A percentile compares a stretch with the other conserved stretches of the same genome.
phyloP scores from a whole-genome alignment of 1,140 invertebrate genomes.

The Scaptomyza hsui region DNA sequence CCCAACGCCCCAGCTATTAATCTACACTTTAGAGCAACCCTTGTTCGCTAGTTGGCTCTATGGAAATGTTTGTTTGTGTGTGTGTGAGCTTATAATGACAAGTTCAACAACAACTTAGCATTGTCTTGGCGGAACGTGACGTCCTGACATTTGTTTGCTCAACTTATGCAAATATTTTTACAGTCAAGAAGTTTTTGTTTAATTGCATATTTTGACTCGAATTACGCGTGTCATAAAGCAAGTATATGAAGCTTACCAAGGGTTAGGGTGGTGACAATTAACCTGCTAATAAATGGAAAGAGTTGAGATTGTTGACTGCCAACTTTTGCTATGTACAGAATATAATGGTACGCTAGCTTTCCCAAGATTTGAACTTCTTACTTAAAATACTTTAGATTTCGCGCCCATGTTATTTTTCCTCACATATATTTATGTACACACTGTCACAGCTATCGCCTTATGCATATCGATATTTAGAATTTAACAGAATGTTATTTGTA shows the following conservation, averaged over 20 bases:
- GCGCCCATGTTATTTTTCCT: not conserved
- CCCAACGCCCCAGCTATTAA: conserved; percentile 64
- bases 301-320: conserved; percentile 19
- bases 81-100: conserved; percentile 62
- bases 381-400: not conserved
- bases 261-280: conserved; percentile 43
- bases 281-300: conserved; percentile 25
- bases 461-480: too few species aligned
- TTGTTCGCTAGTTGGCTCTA: conserved; percentile 34
- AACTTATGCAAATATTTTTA: conserved; percentile 82
- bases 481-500: too few species aligned
- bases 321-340: not conserved
- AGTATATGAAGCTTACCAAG: conserved; percentile 62
- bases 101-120: conserved; percentile 79
- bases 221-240: conserved; percentile 84
- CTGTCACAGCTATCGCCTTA: not conserved
- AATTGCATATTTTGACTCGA: conserved; percentile 83
- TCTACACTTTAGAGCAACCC: conserved; percentile 69
- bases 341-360: too few species aligned
- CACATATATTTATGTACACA: not conserved
- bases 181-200: conserved; percentile 83
- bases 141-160: conserved; percentile 78
- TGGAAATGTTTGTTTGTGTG: conserved; percentile 39
- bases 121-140: conserved; percentile 70
- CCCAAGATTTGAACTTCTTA: too few species aligned